Base-by-base conservation (phyloP, 2,888 invertebrate genomes). In the Orthonychiurus folsomi region DNA sequence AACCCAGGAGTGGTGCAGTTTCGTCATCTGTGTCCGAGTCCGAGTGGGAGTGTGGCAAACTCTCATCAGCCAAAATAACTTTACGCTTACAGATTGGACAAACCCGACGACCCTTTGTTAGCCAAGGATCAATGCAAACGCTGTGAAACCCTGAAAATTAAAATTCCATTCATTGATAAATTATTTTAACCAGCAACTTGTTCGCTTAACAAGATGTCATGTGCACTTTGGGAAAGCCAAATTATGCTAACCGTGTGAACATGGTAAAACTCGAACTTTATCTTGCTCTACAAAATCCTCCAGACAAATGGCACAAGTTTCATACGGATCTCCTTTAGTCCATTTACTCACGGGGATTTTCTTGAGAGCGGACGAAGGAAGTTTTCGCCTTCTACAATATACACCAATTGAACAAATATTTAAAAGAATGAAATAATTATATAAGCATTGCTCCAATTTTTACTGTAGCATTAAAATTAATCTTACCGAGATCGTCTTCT, bases 41-140 rank as follows among this genome's bases (percentile, higher is more conserved):
- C 67, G 82, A 82, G 62, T 81, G 81, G 26, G 74, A 72, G 15
- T 9, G 15, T 15, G 37, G 37, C 27, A 74, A 78, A 58, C 77
- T 77, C 77, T 89, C 89, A 75, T 88, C 86, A 59, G 72, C 70
- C 15, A 72, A 63, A 78, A 93, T 86, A 76, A 99, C 95, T 79
- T 90, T 89, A 2, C 95, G 85, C 80, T 99, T 99, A 81, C 99
- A 99, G 72, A 97, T 90, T 0, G 97, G 97, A 75, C 99, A 99
- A 64, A 93, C 92, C 71, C 96, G 86, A 70, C 92, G 86, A 78
- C 89, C 94, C 79, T 93, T 89, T 15, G 96, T 95, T 76, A 99
- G 80, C 99, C 99, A 99, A 53, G 95, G 95, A 80, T 99, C 99
- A 75, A 97, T 93, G 78, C 99, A 99, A 76, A 88, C 89, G 69